Conservation (phyloP, 2,797 vertebrate species). For the Sorex maritimensis region DNA sequence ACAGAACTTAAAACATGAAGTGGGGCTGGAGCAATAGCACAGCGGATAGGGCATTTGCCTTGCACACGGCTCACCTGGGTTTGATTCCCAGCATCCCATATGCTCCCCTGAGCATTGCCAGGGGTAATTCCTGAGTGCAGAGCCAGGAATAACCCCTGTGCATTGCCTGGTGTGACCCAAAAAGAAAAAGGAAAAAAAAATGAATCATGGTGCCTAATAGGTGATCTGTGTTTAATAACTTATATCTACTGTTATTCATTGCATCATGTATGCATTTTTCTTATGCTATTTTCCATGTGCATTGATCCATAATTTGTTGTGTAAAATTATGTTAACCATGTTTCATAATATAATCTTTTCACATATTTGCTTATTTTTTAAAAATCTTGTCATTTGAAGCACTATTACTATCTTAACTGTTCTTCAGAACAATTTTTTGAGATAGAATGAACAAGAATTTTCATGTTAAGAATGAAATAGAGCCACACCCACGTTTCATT, state of each 20-base stretch:
- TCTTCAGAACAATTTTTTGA: slow-evolving; percentile 14
- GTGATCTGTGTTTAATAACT: neutral
- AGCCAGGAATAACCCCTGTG: too few species aligned
- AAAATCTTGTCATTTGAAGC: neutral
- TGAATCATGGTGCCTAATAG: neutral
- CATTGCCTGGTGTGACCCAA: too few species aligned
- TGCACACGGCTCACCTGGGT: too few species aligned
- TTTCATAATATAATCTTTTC: neutral
- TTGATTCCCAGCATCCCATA: too few species aligned
- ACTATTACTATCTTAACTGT: neutral
- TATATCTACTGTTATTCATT: neutral
- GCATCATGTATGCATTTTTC: neutral
- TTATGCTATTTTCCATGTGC: neutral
- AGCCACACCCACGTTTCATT: too few species aligned
- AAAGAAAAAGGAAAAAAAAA: too few species aligned
- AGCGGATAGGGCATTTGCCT: too few species aligned
- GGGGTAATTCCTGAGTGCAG: too few species aligned
- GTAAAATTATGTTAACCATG: neutral
- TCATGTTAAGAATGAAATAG: neutral
- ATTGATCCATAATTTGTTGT: neutral
- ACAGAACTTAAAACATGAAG: neutral
- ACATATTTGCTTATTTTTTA: slow-evolving; percentile 4
- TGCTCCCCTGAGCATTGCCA: too few species aligned
- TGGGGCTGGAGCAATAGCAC: too few species aligned
- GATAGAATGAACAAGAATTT: neutral